A percentile compares a stretch with the other conserved stretches of the same genome.
Evolutionary conservation across 2,113 vertebrate genomes (phyloP).

Genomic region (Myotis yumanensis): DNA sequence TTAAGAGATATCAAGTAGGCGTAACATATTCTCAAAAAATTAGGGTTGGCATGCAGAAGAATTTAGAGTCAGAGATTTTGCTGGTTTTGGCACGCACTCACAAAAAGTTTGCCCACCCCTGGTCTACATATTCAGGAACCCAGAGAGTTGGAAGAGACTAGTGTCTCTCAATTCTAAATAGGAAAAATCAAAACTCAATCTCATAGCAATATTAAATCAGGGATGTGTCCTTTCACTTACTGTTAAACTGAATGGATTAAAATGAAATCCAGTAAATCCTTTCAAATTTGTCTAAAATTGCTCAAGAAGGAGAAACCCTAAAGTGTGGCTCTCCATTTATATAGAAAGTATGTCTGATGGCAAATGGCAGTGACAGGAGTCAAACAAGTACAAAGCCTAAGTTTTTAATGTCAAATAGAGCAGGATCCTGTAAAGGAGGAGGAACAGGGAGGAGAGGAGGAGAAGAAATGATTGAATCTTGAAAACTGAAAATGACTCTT

Average conservation of each 20-base stretch:
- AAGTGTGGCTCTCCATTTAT: not conserved
- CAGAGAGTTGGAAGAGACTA: not conserved
- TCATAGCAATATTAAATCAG: not conserved
- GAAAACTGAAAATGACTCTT: not conserved
- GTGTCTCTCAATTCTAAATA: not conserved
- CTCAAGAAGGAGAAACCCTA: not conserved
- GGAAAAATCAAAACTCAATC: not conserved
- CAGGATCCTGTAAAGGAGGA: not conserved
- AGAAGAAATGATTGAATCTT: not conserved
- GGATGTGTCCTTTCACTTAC: not conserved
- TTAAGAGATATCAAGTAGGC: too few species aligned
- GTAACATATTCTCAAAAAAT: too few species aligned
- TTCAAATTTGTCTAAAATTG: slow-evolving; percentile 10
- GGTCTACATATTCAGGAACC: not conserved
- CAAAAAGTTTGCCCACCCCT: too few species aligned
- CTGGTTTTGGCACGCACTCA: too few species aligned
- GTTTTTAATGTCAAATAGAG: not conserved
- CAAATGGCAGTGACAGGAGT: not conserved
- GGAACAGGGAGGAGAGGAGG: rapidly evolving
- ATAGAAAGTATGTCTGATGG: not conserved
- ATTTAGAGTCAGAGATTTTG: too few species aligned
- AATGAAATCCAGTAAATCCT: not conserved
- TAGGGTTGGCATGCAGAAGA: too few species aligned
- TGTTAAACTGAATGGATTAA: not conserved
- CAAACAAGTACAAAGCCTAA: not conserved